Percentiles rank a stretch among this genome's conserved stretches.
These are phyloP conservation scores for Poicephalus meyeri DNA, from an alignment of 2,113 vertebrate genomes.

Conservation along the genomic window DNA sequence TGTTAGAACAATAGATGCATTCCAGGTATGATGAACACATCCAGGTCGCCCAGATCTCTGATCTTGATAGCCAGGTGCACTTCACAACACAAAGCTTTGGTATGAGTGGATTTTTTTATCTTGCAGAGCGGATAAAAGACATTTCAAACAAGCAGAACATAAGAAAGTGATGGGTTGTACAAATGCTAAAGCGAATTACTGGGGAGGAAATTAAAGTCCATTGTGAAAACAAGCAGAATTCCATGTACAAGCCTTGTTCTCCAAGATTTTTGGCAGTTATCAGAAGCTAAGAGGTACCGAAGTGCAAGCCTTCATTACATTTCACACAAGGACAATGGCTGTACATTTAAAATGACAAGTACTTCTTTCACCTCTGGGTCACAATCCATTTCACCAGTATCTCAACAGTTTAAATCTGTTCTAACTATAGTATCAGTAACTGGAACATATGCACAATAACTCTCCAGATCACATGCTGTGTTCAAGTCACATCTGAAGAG, in stretches of 20 bases:
- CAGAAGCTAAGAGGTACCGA: neutral
- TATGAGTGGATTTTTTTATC: neutral
- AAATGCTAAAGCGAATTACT: neutral
- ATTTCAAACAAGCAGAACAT: neutral
- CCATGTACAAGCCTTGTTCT: neutral
- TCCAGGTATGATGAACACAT: neutral
- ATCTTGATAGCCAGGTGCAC: neutral
- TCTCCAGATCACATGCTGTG: neutral
- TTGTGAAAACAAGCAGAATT: neutral
- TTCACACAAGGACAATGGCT: conserved; percentile 3
- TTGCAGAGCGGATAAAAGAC: neutral
- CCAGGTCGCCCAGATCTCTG: neutral
- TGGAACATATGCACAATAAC: neutral
- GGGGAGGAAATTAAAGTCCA: neutral
- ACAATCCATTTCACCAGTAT: conserved; percentile 57
- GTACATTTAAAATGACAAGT: conserved; percentile 43
- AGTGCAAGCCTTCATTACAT: neutral
- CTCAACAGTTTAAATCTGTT: conserved; percentile 40
- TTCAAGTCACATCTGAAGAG: neutral
- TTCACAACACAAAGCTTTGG: neutral
- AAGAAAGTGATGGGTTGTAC: neutral
- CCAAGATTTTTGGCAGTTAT: neutral
- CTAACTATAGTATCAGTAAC: conserved; percentile 20
- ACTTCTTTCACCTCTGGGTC: conserved; percentile 37
- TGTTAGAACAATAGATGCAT: neutral